Conservation (phyloP, 2,113 vertebrate genomes). For the Lepus americanus region DNA sequence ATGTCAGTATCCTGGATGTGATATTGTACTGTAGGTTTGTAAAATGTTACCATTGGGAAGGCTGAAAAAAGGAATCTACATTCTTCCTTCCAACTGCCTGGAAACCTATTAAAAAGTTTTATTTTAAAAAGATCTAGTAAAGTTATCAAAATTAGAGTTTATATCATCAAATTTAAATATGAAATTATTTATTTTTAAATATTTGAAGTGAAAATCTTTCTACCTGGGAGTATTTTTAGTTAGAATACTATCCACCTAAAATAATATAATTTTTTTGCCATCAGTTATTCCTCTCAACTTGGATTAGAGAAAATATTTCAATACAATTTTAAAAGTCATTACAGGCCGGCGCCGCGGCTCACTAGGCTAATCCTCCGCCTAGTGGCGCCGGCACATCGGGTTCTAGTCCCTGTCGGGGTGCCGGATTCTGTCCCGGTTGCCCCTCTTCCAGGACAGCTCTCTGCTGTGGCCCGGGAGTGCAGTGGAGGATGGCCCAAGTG, state of each 20-base stretch:
- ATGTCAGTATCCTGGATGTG: background rate
- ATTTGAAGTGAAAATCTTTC: background rate
- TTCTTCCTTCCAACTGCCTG: background rate
- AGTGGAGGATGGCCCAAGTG: no score
- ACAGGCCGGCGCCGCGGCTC: background rate
- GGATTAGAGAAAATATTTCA: background rate
- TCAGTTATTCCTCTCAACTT: background rate
- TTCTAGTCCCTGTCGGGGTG: no score
- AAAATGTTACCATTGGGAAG: background rate
- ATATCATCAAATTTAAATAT: background rate
- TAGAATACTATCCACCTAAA: background rate
- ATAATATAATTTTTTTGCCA: background rate
- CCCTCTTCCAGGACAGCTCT: no score
- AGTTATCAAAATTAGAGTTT: conserved; percentile 2
- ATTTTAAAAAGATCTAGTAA: background rate
- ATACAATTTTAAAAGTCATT: background rate
- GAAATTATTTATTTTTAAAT: conserved; percentile 3
- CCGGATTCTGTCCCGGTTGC: no score
- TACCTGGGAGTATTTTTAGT: background rate
- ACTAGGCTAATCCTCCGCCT: no score
- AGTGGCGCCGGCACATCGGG: no score
- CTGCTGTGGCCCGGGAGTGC: no score
- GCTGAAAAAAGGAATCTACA: background rate
- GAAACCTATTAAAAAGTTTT: background rate
- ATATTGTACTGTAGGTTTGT: background rate